Evolutionary conservation across 2,888 invertebrate genomes (phyloP), one percentile per base, ranked within the genome.

Genomic region (Morpho achilles): DNA sequence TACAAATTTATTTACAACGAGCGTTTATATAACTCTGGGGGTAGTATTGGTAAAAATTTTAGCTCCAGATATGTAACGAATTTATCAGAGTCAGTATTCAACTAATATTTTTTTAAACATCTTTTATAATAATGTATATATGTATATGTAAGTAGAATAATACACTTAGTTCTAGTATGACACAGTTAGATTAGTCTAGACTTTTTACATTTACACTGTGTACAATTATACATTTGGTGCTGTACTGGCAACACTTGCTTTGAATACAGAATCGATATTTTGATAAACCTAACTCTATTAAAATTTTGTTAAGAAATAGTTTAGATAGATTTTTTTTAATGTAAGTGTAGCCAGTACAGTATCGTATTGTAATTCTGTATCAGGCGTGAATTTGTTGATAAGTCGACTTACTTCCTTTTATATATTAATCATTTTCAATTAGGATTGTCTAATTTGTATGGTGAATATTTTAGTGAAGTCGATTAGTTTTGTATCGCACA

Each of bases 91-190:
- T 48, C 45, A 75, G 80, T 82, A 82, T 82, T 84, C 76, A 82
- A 81, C 82, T 87, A 84, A 84, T 82, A 87, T 85, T 84, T 82
- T 75, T 79, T 84, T 79, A 81, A 84, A 79, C 75, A 79, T 81
- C 74, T 82, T 82, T 73, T 84, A 85, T 85, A 79, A 82, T 84
- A 81, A 77, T 84, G 72, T 71, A 69, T 69, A 69, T 82, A 80
- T 80, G 84, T 85, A 87, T 77, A 86, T 60, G 64, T 88, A 89
- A 87, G 87, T 88, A 89, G 88, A 82, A 82, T 87, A 87, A 80
- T 87, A 87, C 82, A 84, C 88, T 90, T 90, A 90, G 63, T 57
- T 64, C 89, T 90, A 90, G 82, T 90, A 90, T 90, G 90, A 90
- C 90, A 90, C 90, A 90, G 85, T 89, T 88, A 87, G 79, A 80